These are phyloP conservation scores for Myotis pilosus DNA, from an alignment of 2,797 vertebrate species.

Conservation along the genomic window DNA sequence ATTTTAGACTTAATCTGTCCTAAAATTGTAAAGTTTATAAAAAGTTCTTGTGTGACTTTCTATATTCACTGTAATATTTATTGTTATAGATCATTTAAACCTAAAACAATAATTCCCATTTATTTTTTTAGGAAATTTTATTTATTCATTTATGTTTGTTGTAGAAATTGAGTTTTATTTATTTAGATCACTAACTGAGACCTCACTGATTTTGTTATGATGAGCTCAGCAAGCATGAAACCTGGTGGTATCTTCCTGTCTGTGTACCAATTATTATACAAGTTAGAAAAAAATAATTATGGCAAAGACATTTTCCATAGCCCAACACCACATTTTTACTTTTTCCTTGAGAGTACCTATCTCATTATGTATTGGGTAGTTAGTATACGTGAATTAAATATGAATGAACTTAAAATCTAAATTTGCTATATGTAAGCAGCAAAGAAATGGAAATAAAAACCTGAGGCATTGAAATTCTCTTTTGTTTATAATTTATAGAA, in stretches of 20 bases:
- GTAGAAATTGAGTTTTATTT: background rate
- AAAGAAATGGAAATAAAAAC: background rate
- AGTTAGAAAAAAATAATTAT: background rate
- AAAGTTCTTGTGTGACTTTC: background rate
- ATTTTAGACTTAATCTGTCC: background rate
- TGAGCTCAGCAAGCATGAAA: background rate
- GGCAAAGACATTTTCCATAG: background rate
- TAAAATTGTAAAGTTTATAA: background rate
- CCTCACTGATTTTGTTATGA: slow-evolving; percentile 48
- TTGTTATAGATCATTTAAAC: background rate
- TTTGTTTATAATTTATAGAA: slow-evolving; percentile 26
- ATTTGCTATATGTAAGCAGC: background rate
- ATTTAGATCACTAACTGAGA: background rate
- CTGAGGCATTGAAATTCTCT: background rate
- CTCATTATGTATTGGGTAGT: background rate
- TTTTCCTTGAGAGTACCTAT: background rate
- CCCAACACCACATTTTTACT: background rate
- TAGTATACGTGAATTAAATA: background rate
- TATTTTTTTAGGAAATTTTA: slow-evolving; percentile 10
- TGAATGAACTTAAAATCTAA: background rate
- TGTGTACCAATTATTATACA: background rate
- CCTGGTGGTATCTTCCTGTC: background rate
- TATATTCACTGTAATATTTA: background rate
- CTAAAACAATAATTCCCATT: background rate
- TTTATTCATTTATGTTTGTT: background rate